Evolutionary conservation across 2,888 invertebrate species (phyloP).

Genomic region (Agonopterix heracliana): DNA sequence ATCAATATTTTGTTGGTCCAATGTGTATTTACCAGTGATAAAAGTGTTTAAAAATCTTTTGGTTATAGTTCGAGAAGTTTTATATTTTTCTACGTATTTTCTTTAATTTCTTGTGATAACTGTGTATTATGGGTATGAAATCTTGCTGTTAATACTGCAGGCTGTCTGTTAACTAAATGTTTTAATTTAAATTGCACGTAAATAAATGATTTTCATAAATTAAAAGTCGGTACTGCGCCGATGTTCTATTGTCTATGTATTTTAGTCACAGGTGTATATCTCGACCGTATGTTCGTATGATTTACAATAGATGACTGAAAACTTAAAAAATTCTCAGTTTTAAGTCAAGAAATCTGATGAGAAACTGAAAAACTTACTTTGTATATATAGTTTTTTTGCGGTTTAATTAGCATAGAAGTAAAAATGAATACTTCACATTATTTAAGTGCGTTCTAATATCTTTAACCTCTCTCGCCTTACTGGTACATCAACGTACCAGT

Average conservation of each 20-base stretch:
- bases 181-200: too few relatives aligned
- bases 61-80: constrained; percentile 19
- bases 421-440: too few relatives aligned
- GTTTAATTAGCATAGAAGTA: too few relatives aligned
- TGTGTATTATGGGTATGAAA: constrained; percentile 24
- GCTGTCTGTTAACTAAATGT: too few relatives aligned
- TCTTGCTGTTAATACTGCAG: neutral
- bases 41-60: constrained; percentile 18
- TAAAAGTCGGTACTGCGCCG: neutral
- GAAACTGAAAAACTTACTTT: too few relatives aligned
- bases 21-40: constrained; percentile 27
- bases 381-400: too few relatives aligned
- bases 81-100: constrained; percentile 11
- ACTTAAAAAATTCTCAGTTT: neutral
- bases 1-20: constrained; percentile 34
- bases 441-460: too few relatives aligned
- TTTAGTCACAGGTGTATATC: constrained; percentile 11
- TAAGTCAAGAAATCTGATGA: neutral
- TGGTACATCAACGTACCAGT: too few relatives aligned
- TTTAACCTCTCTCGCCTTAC: too few relatives aligned
- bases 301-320: constrained; percentile 24
- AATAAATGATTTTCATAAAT: too few relatives aligned
- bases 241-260: constrained; percentile 25
- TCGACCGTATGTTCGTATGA: constrained; percentile 42
- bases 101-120: constrained; percentile 4